Base-by-base conservation (phyloP, 2,113 vertebrate species). In the Dolichallabes microphthalmus region DNA sequence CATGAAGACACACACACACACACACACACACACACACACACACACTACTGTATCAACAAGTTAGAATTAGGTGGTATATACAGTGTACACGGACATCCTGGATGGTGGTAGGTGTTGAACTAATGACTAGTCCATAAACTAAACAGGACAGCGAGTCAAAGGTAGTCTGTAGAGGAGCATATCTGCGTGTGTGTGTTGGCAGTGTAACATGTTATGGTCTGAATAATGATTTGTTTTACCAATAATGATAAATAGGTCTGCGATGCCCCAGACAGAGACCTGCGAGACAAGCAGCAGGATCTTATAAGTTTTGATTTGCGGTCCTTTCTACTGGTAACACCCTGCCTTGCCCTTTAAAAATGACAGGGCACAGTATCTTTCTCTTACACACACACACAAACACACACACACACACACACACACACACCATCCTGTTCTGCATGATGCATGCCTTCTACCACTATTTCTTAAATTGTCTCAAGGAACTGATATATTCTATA, bases 31-130 rank as follows among this genome's bases (percentile, higher is more conserved):
- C 82, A 25, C 60, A 69, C 83, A 25, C 35, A 57, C 82, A 25
- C 53, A 69, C 76, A 30, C 35, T 61, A 77, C n/a, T 76, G n/a
- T 68, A 87, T 22, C 83, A 74, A 84, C 64, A 75, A 66, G 86
- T 79, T 87, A 90, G 55, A 20, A 45, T 7, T 45, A 45, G 4
- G 39, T 39, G 39, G 39, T 45, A 45, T 45, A 45, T 45, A 45
- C 39, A 63, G 35, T 63, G 22, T 50, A n/a, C 11, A 52, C 52
- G 27, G 7, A 60, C 22, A 50, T 19, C 14, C 45, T 19, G 52
- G 27, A 57, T 57, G n/a, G 17, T 45, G 57, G 55, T 1, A 39
- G 69, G 20, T 45, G 22, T 35, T 73, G 27, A 22, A 50, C 32
- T 58, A 27, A 13, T 27, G 19, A 71, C 69, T 45, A 73, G 69